Percentiles rank a stretch among this genome's conserved stretches.
Evolutionary conservation across 37 sponge, comb jelly and placozoan species (phyloP).

Genomic region (Cladorhizidae sp.): DNA sequence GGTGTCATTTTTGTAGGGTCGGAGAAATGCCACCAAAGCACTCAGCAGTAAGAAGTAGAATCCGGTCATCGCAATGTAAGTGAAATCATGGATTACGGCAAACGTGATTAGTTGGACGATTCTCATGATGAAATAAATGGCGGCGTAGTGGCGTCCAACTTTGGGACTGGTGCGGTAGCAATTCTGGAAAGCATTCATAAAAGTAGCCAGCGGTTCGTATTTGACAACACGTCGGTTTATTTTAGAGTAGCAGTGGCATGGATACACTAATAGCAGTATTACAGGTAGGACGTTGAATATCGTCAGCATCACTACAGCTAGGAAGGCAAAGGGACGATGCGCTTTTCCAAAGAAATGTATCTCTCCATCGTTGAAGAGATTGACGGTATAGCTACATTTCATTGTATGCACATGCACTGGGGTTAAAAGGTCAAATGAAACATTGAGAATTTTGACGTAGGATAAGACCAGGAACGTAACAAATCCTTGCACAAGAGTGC

Average conservation of each 20-base stretch:
- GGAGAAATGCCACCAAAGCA: background rate
- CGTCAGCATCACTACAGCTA: conserved; percentile 12
- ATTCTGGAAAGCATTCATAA: conserved; percentile 28
- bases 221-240: background rate
- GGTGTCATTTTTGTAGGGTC: background rate
- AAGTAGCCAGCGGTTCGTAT: background rate
- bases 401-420: background rate
- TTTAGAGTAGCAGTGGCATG: conserved; percentile 13
- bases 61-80: background rate
- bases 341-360: conserved; percentile 13
- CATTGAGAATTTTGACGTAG: conserved; percentile 18
- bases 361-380: conserved; percentile 4
- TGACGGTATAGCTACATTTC: background rate
- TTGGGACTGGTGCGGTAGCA: background rate
- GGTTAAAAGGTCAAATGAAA: too few species aligned
- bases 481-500: conserved; percentile 10
- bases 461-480: conserved; percentile 23
- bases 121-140: background rate
- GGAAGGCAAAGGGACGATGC: conserved; percentile 18
- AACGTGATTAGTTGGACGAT: conserved; percentile 4
- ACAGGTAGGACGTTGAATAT: conserved; percentile 9
- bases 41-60: background rate
- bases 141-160: conserved; percentile 9
- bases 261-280: conserved; percentile 13
- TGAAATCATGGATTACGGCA: background rate